phyloP scores from a whole-genome alignment of 2,888 invertebrate genomes.

The Leucozona laternaria region DNA sequence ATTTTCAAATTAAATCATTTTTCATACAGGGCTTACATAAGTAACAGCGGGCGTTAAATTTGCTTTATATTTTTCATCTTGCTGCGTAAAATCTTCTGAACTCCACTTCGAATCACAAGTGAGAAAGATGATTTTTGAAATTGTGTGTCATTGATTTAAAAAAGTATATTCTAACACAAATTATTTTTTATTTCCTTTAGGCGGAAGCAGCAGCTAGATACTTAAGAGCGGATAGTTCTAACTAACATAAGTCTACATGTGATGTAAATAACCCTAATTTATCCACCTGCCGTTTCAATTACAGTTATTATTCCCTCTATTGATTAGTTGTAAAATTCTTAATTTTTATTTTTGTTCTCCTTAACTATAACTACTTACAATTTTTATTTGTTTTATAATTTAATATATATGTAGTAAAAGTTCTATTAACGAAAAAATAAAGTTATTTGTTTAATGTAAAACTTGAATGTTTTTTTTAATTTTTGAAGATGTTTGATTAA shows the following conservation, averaged over 20 bases:
- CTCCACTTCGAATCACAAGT: constrained; percentile 27
- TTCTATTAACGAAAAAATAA: background rate
- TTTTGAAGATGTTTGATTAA: background rate
- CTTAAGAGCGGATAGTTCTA: constrained; percentile 3
- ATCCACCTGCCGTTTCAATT: constrained; percentile 14
- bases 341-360: constrained; percentile 11
- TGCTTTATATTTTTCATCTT: constrained; percentile 46
- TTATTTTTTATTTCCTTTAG: constrained; percentile 52
- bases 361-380: constrained; percentile 12
- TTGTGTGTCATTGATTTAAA: background rate
- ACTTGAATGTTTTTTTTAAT: background rate
- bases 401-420: background rate
- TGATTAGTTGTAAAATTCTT: background rate
- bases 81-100: constrained; percentile 23
- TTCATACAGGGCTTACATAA: constrained; percentile 34
- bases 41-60: constrained; percentile 34
- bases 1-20: constrained; percentile 17
- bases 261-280: constrained; percentile 27
- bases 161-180: background rate
- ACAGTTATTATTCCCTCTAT: background rate
- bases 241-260: constrained; percentile 37
- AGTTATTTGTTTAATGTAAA: background rate
- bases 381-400: constrained; percentile 12
- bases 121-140: constrained; percentile 29
- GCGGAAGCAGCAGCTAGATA: constrained; percentile 25